These are phyloP conservation scores for Oceanodroma tethys DNA, from an alignment of 2,113 vertebrate genomes.

Conservation along the genomic window DNA sequence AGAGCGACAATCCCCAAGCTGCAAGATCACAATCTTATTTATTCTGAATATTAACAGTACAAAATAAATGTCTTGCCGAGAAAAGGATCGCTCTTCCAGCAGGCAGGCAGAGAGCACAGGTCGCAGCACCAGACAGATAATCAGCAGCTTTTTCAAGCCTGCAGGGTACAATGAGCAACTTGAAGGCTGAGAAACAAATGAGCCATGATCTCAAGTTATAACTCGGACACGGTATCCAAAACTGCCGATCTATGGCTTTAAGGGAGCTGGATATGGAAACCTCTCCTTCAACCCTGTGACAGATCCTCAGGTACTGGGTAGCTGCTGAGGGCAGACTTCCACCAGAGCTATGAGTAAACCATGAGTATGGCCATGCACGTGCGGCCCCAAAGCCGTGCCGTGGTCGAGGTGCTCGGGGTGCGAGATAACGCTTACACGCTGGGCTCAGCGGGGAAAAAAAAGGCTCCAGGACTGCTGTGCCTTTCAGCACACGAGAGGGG, in stretches of 20 bases:
- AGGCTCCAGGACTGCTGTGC: neutral
- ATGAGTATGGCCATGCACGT: accelerated
- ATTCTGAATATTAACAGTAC: neutral
- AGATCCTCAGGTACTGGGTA: neutral
- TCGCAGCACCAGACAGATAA: no score
- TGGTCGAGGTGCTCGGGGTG: no score
- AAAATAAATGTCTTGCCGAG: neutral
- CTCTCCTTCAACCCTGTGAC: neutral
- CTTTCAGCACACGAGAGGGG: neutral
- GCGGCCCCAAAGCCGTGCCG: no score
- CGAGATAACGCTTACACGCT: accelerated
- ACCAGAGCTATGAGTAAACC: neutral
- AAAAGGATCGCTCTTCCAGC: neutral
- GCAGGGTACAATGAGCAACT: neutral
- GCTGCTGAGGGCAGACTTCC: neutral
- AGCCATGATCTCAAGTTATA: neutral
- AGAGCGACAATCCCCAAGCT: neutral
- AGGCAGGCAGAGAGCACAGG: neutral
- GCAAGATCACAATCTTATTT: neutral
- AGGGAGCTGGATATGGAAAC: neutral
- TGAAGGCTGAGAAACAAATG: neutral
- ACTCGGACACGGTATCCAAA: neutral
- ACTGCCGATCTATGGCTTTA: neutral
- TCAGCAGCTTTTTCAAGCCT: neutral
- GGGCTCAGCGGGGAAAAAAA: neutral